Conservation (phyloP, 64 coral and sea anemone genomes). For the Stichodactyla helianthus region DNA sequence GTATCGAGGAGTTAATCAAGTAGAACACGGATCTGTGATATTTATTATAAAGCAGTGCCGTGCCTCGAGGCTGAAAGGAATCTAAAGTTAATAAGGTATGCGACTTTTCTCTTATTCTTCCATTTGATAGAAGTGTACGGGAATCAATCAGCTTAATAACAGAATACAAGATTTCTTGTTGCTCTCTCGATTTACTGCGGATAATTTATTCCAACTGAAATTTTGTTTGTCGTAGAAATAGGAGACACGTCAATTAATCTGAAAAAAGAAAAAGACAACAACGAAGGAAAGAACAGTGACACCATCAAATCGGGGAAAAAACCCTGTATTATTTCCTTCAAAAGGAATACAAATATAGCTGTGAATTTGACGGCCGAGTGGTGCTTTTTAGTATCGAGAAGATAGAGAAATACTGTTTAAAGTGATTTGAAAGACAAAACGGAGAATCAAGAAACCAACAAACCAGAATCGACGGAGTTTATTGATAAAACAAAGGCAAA, state of each 20-base stretch:
- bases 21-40: background rate
- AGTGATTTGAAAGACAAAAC: too few species aligned
- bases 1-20: background rate
- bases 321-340: background rate
- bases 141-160: background rate
- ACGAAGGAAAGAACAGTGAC: background rate
- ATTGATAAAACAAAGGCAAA: too few species aligned
- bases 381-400: background rate
- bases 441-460: too few species aligned
- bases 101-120: background rate
- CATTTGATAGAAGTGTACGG: background rate
- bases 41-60: background rate
- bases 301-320: background rate
- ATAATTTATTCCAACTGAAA: background rate
- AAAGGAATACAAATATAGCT: background rate
- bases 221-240: constrained; percentile 7
- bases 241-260: background rate
- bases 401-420: too few species aligned
- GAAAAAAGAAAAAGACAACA: background rate
- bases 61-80: background rate
- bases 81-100: background rate
- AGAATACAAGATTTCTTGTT: background rate
- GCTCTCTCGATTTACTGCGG: background rate
- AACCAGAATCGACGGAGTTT: too few species aligned
- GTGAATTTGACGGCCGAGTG: background rate